Conservation (phyloP, 2,797 vertebrate genomes). For the Pseudocheirus occidentalis region DNA sequence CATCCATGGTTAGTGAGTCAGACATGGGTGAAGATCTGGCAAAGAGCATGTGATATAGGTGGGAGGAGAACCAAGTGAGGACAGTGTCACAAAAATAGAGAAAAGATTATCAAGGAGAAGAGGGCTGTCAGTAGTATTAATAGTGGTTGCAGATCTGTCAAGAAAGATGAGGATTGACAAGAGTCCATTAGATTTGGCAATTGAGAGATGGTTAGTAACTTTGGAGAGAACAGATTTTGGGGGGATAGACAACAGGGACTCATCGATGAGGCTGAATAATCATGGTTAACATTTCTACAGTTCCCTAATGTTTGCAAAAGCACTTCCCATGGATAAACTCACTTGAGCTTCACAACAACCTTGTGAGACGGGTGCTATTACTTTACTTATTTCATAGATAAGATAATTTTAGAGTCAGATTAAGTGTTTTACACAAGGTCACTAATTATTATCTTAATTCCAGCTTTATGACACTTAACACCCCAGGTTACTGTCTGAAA, state of each 20-base stretch:
- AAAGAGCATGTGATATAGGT: not conserved
- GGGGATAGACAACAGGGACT: not conserved
- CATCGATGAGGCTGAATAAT: not conserved
- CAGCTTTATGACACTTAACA: not conserved
- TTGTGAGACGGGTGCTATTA: not conserved
- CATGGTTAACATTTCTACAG: not conserved
- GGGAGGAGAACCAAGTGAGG: not conserved
- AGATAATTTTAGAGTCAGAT: not conserved
- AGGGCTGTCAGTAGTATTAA: not conserved
- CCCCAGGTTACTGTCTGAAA: not conserved
- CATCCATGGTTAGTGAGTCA: not conserved
- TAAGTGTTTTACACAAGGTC: not conserved
- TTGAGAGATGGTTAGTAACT: not conserved
- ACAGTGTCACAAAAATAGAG: not conserved
- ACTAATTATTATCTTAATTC: not conserved
- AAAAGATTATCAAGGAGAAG: not conserved
- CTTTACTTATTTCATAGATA: not conserved
- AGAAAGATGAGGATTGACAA: not conserved
- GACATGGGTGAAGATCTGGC: not conserved
- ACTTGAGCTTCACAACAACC: not conserved
- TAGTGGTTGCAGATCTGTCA: not conserved
- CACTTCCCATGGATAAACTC: not conserved
- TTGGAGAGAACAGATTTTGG: not conserved
- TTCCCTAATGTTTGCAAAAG: not conserved
- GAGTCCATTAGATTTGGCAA: not conserved